Percentiles rank a stretch among this genome's conserved stretches.
Conservation (phyloP, 1,140 invertebrate species). For the Drosophila kohkoa region DNA sequence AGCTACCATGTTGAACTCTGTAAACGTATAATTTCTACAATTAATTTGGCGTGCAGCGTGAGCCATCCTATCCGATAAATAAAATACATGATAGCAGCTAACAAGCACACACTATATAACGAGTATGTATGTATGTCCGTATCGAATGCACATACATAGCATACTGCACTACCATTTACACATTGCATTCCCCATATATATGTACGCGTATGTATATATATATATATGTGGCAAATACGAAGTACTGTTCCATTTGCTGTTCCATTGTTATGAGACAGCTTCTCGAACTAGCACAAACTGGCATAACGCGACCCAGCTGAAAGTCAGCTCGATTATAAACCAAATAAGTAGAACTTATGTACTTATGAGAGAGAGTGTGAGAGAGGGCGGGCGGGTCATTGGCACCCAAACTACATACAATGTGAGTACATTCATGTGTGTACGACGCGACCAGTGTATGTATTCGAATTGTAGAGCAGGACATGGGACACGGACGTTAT, state of each 20-base stretch:
- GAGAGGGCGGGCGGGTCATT: background rate
- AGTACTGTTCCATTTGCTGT: slow-evolving; percentile 34
- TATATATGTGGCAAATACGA: slow-evolving; percentile 6
- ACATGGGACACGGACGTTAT: slow-evolving; percentile 44
- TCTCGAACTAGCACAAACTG: slow-evolving; percentile 50
- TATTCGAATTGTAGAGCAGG: slow-evolving; percentile 1
- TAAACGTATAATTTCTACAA: slow-evolving; percentile 89
- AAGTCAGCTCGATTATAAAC: slow-evolving; percentile 15
- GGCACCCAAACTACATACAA: background rate
- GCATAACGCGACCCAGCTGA: slow-evolving; percentile 48
- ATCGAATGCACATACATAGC: slow-evolving; percentile 19
- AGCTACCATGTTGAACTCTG: slow-evolving; percentile 99
- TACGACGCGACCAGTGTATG: background rate
- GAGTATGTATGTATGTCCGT: slow-evolving; percentile 45
- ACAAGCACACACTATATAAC: slow-evolving; percentile 70
- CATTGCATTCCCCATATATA: slow-evolving; percentile 62
- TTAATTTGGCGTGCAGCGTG: slow-evolving; percentile 86
- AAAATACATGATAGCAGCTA: slow-evolving; percentile 72
- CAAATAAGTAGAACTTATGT: slow-evolving; percentile 26
- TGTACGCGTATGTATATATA: slow-evolving; percentile 42
- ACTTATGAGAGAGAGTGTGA: background rate
- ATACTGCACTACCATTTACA: slow-evolving; percentile 45
- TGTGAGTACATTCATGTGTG: background rate
- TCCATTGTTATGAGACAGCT: slow-evolving; percentile 23
- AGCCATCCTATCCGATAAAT: slow-evolving; percentile 83